phyloP scores from a whole-genome alignment of 2,888 invertebrate genomes.

The Carpatolechia fugitivella region DNA sequence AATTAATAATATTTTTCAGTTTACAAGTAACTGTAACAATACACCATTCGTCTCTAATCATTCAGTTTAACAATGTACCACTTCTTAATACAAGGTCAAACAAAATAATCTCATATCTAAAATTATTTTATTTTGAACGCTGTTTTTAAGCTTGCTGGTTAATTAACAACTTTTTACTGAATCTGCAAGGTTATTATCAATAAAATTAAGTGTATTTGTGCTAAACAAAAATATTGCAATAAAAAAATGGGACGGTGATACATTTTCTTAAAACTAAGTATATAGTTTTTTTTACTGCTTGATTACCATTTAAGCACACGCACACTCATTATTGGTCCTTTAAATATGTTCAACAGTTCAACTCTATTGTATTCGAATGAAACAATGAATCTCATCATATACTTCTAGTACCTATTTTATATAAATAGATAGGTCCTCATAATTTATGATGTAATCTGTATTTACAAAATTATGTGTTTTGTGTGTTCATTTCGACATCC shows the following conservation, averaged over 20 bases:
- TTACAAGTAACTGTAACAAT: neutral
- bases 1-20: neutral
- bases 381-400: neutral
- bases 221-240: no score
- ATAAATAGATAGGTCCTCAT: no score
- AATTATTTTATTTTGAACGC: no score
- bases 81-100: no score
- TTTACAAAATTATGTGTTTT: slow-evolving; percentile 14
- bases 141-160: no score
- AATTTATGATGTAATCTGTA: neutral
- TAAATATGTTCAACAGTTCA: slow-evolving; percentile 18
- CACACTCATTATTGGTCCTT: slow-evolving; percentile 33
- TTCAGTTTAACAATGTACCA: no score
- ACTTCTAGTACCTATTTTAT: neutral
- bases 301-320: neutral
- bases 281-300: neutral
- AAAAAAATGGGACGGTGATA: neutral
- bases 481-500: slow-evolving; percentile 58
- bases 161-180: no score
- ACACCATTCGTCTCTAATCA: no score
- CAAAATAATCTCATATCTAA: neutral
- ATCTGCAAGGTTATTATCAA: no score
- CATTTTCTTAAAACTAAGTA: neutral
- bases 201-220: no score
- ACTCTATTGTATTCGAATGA: neutral